Evolutionary conservation across 2,797 vertebrate species (phyloP), one percentile per base, ranked within the genome.

Genomic region (Cyclopterus lumpus): DNA sequence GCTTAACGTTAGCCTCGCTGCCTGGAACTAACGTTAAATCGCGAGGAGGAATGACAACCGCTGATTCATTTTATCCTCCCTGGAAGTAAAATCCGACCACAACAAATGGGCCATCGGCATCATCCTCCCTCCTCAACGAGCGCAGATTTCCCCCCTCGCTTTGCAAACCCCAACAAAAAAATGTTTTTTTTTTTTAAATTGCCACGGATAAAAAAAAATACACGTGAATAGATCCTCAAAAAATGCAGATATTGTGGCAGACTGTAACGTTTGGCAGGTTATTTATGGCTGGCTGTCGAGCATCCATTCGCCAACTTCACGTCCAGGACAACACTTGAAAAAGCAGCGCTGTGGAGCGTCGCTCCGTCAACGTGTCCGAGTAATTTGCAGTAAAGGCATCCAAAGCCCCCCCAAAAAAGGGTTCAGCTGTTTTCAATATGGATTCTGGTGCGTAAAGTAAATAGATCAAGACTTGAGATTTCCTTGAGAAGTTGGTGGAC

Each of bases 41-140:
- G 89, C 90, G 91, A 93, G 89, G 84, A 92, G 92, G 91, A 93
- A 92, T 90, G 89, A 93, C 89, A 94, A 90, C 55, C 93, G 93
- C 84, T 93, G 93, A 89, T 92, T 93, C 93, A 91, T 92, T 91
- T 91, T 92, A 87, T 94, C 93, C 89, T 95, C 92, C 88, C 89
- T 93, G 85, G 93, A 94, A 94, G 93, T 94, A 92, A 93, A 94
- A 95, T 94, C 93, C 94, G 88, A 94, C 85, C 90, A 93, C 84
- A 90, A 90, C 91, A 91, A 91, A 91, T 84, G 84, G 88, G 86
- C 86, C 91, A 87, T 87, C 77, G 85, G 91, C 82, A 88, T 73
- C 88, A 90, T 94, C 91, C 70, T 91, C 12, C 87, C 65, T 85
- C 84, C 57, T 55, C 6, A 59, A 79, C 77, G 38, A 32, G 32